Conservation (phyloP, 2,113 vertebrate species). For the Polypterus senegalus region DNA sequence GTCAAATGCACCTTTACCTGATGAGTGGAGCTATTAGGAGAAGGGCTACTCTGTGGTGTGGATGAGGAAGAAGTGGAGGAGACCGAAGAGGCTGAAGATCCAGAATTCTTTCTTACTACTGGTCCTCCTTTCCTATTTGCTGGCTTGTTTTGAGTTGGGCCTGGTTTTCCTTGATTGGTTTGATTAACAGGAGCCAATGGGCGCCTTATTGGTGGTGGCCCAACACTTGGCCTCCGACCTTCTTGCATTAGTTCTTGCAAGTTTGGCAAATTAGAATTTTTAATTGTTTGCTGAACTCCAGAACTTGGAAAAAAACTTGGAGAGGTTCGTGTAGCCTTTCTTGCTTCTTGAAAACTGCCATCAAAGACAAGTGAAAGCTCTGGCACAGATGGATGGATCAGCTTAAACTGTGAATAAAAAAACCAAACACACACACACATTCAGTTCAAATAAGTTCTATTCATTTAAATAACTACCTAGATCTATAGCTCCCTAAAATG, state of each 20-base stretch:
- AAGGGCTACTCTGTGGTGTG: slow-evolving; percentile 32
- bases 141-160: slow-evolving; percentile 20
- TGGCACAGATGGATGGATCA: slow-evolving; percentile 78
- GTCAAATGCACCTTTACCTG: slow-evolving; percentile 23
- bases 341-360: slow-evolving; percentile 43
- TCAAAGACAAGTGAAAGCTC: slow-evolving; percentile 90
- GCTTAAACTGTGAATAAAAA: slow-evolving; percentile 38
- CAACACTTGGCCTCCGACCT: slow-evolving; percentile 22
- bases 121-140: slow-evolving; percentile 24
- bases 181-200: slow-evolving; percentile 27
- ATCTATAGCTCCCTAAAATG: too few relatives aligned
- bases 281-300: slow-evolving; percentile 19
- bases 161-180: slow-evolving; percentile 29
- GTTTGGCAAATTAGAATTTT: slow-evolving; percentile 15
- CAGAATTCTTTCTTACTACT: slow-evolving; percentile 28
- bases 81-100: slow-evolving; percentile 15
- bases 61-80: slow-evolving; percentile 26
- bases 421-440: background rate
- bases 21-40: slow-evolving; percentile 34
- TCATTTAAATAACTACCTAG: too few relatives aligned
- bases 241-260: slow-evolving; percentile 8
- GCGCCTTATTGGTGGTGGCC: slow-evolving; percentile 32
- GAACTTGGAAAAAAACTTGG: slow-evolving; percentile 19
- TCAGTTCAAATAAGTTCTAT: background rate
- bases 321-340: slow-evolving; percentile 17